Evolutionary conservation across 2,888 invertebrate species (phyloP), one percentile per base, ranked within the genome.

Genomic region (Cephus pygmeus): DNA sequence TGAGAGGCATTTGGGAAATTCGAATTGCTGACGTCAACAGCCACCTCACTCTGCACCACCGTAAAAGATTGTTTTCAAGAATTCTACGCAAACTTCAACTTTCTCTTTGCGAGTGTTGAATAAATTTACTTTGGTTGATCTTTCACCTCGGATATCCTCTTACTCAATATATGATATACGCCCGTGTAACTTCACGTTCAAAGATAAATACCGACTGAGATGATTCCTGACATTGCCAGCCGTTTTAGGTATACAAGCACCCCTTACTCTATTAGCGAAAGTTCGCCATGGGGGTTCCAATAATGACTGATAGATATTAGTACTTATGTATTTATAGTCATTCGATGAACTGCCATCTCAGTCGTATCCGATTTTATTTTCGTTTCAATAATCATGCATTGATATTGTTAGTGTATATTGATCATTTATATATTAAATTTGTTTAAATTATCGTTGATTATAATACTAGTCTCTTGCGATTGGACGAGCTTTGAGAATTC

Each of bases 1-100:
- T 81, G 93, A 93, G 34, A 89, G 88, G 77, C 87, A 88, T 69
- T 82, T 81, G 34, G 74, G 73, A 68, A 76, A 68, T 68, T 81
- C 87, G 77, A 90, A 89, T 85, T 89, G 89, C 90, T 91, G 90
- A 90, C 90, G 87, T 76, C 90, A 89, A 79, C 31, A 33, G 31
- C 90, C 89, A 75, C 90, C 90, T 4, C 87, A 90, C 80, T 91
- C 91, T 56, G 91, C 91, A 34, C 90, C 91, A 11, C 89, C 91
- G 76, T 90, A 90, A 71, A 73, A 71, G n/a, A 81, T 56, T 23
- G 15, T 56, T 23, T 1, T 23, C 23, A 56, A 56, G 56, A 9
- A 56, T 23, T 56, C 23, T 56, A 56, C 9, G 56, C 56, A 9
- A 56, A 56, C 56, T 56, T 23, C 23, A 23, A 23, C 23, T 56